Evolutionary conservation across 2,113 vertebrate species (phyloP).

Genomic region (Muntiacus muntjak): DNA sequence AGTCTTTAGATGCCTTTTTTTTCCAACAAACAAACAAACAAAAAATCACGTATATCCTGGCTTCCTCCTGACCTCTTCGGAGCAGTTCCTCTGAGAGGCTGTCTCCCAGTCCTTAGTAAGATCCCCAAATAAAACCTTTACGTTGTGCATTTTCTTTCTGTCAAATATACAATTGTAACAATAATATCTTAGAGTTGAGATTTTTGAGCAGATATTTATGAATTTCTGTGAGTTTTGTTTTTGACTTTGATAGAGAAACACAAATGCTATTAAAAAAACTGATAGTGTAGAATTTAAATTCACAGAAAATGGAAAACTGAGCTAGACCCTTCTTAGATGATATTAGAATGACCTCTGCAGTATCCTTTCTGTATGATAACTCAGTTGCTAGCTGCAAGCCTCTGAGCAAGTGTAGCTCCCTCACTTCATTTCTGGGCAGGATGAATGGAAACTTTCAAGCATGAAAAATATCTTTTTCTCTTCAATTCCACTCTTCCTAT

Average conservation of each 20-base stretch:
- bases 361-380: background rate
- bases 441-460: background rate
- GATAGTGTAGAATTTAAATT: background rate
- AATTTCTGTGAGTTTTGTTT: background rate
- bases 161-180: background rate
- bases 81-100: background rate
- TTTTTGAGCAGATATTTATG: background rate
- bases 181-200: background rate
- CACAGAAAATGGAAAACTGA: background rate
- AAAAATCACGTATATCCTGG: background rate
- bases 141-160: background rate
- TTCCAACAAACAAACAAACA: background rate
- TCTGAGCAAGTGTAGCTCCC: background rate
- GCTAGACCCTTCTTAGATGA: background rate
- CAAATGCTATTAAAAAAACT: background rate
- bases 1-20: background rate
- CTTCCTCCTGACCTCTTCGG: background rate
- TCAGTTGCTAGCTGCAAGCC: background rate
- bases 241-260: background rate
- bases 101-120: background rate
- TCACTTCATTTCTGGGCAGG: background rate
- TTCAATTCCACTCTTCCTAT: background rate
- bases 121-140: background rate
- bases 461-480: background rate
- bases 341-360: background rate